Conservation (phyloP, 2,113 vertebrate genomes). For the Xenopus borealis region DNA sequence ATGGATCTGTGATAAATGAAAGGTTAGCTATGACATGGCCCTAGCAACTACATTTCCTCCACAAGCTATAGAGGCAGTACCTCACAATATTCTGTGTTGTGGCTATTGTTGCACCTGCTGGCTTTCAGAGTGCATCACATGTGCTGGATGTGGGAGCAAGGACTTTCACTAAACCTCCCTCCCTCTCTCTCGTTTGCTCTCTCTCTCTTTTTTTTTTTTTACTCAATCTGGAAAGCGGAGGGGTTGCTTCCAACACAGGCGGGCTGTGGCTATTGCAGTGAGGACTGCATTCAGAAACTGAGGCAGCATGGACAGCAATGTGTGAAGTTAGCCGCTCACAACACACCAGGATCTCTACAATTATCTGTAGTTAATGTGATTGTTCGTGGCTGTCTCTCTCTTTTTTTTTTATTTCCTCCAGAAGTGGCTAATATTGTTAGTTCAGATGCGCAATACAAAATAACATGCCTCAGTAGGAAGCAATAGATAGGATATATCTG, state of each 20-base stretch:
- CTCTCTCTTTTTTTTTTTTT: constrained; percentile 36
- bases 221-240: constrained; percentile 46
- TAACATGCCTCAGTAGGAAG: constrained; percentile 53
- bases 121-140: constrained; percentile 39
- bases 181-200: constrained; percentile 4
- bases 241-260: constrained; percentile 48
- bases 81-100: constrained; percentile 38
- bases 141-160: constrained; percentile 37
- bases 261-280: constrained; percentile 52
- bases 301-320: constrained; percentile 46
- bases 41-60: constrained; percentile 36
- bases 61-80: constrained; percentile 21
- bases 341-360: constrained; percentile 41
- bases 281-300: constrained; percentile 55
- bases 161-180: constrained; percentile 42
- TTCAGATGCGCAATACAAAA: constrained; percentile 44
- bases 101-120: constrained; percentile 55
- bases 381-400: not conserved
- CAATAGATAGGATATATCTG: constrained; percentile 54
- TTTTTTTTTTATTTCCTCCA: constrained; percentile 12
- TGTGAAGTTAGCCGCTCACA: constrained; percentile 54
- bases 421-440: constrained; percentile 47
- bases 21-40: constrained; percentile 43
- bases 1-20: constrained; percentile 46
- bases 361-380: constrained; percentile 35